Conservation (phyloP, 2,797 vertebrate genomes). For the Sandelia bainsii region DNA sequence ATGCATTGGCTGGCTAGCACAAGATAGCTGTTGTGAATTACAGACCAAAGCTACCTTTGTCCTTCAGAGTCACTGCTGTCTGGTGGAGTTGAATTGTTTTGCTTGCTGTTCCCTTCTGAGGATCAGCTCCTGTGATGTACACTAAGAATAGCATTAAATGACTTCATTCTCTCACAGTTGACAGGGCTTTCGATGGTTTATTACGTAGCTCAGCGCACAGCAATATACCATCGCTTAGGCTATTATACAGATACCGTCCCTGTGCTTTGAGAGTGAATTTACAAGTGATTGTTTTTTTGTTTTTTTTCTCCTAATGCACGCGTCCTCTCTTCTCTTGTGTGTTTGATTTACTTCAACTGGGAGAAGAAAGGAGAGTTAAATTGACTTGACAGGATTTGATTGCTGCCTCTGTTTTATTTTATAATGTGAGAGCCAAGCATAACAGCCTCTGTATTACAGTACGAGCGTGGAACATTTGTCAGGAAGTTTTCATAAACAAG, state of each 20-base stretch:
- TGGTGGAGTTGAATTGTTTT: conserved; percentile 70
- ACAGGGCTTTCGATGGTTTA: conserved; percentile 70
- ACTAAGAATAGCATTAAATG: conserved; percentile 74
- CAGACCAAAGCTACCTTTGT: conserved; percentile 72
- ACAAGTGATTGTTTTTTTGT: conserved; percentile 72
- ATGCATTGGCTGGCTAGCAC: conserved; percentile 65
- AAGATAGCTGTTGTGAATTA: conserved; percentile 80
- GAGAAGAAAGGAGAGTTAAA: conserved; percentile 68
- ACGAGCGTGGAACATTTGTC: conserved; percentile 73
- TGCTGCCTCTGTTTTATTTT: conserved; percentile 74
- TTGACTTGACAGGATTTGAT: conserved; percentile 76
- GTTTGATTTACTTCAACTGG: conserved; percentile 70
- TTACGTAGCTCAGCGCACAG: conserved; percentile 62
- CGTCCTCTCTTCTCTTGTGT: conserved; percentile 60
- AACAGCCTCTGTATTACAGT: conserved; percentile 68
- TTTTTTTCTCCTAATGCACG: conserved; percentile 49
- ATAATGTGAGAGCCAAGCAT: conserved; percentile 63
- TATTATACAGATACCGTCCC: conserved; percentile 61
- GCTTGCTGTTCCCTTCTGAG: conserved; percentile 55
- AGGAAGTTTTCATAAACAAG: conserved; percentile 80
- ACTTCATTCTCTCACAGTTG: conserved; percentile 60
- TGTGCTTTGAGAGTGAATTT: conserved; percentile 71
- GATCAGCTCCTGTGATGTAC: conserved; percentile 65
- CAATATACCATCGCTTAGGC: conserved; percentile 71
- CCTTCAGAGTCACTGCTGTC: conserved; percentile 63